Conservation (phyloP, 2,888 invertebrate species). For the Spodoptera littoralis region DNA sequence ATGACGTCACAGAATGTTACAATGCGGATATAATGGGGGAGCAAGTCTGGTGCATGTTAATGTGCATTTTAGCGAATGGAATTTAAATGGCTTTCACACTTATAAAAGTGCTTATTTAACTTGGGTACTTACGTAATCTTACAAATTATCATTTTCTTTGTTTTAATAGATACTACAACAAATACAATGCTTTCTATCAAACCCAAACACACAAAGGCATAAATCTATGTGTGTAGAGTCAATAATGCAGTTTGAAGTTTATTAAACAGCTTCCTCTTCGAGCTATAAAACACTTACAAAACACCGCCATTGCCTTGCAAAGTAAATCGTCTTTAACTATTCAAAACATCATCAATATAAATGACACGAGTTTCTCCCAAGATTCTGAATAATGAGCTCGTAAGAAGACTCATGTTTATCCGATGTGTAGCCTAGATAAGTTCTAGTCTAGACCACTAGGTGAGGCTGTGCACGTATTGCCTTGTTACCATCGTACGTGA, state of each 20-base stretch:
- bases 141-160: too few species aligned
- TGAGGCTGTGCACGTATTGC: constrained; percentile 43
- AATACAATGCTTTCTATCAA: too few species aligned
- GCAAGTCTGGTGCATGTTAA: constrained; percentile 17
- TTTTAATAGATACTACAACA: too few species aligned
- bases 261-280: too few species aligned
- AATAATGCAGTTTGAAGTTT: too few species aligned
- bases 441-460: constrained; percentile 37
- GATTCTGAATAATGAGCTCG: constrained; percentile 32
- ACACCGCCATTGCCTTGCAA: too few species aligned
- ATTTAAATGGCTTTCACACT: constrained; percentile 27
- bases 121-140: not conserved
- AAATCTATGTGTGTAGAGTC: too few species aligned
- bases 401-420: constrained; percentile 48
- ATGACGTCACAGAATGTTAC: constrained; percentile 36
- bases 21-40: constrained; percentile 42
- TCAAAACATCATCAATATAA: constrained; percentile 27
- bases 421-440: constrained; percentile 41
- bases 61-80: constrained; percentile 31
- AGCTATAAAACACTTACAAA: not conserved
- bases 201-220: too few species aligned
- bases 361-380: constrained; percentile 27
- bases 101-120: constrained; percentile 11
- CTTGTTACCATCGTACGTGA: constrained; percentile 45
- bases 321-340: constrained; percentile 1